These are phyloP conservation scores for Lepus americanus DNA, from an alignment of 2,113 vertebrate genomes.

Conservation along the genomic window DNA sequence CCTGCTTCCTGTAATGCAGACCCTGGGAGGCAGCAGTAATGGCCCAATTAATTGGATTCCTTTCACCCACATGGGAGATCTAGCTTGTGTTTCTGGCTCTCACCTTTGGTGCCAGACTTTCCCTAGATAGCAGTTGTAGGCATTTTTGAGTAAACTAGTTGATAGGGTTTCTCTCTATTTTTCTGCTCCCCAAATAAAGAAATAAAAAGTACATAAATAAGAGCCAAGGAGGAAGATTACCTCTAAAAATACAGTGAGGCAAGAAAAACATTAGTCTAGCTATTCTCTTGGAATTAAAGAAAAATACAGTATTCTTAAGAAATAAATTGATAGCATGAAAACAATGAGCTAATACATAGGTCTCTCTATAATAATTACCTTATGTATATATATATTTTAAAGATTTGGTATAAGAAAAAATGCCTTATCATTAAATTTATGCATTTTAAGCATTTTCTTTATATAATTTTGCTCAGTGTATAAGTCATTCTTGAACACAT, in stretches of 20 bases:
- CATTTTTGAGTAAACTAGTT: no score
- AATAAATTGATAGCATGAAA: not conserved
- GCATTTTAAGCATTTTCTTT: conserved; percentile 12
- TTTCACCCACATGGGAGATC: no score
- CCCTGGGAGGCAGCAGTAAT: no score
- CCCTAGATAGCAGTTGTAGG: no score
- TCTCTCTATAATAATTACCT: not conserved
- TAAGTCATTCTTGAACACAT: not conserved
- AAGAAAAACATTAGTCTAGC: not conserved
- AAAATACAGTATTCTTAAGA: not conserved
- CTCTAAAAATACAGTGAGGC: not conserved
- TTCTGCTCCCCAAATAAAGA: no score
- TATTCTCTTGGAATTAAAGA: not conserved
- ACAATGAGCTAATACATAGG: not conserved
- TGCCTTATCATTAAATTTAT: not conserved
- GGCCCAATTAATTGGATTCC: no score
- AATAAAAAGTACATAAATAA: not conserved
- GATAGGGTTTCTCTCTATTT: no score
- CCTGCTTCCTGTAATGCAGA: no score
- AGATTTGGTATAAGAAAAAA: not conserved
- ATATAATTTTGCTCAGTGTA: not conserved
- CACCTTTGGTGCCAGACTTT: no score
- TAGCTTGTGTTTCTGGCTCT: no score
- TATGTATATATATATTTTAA: not conserved
- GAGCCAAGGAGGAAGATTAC: not conserved